Conservation (phyloP, 2,888 invertebrate genomes). For the Lacanobia oleracea region DNA sequence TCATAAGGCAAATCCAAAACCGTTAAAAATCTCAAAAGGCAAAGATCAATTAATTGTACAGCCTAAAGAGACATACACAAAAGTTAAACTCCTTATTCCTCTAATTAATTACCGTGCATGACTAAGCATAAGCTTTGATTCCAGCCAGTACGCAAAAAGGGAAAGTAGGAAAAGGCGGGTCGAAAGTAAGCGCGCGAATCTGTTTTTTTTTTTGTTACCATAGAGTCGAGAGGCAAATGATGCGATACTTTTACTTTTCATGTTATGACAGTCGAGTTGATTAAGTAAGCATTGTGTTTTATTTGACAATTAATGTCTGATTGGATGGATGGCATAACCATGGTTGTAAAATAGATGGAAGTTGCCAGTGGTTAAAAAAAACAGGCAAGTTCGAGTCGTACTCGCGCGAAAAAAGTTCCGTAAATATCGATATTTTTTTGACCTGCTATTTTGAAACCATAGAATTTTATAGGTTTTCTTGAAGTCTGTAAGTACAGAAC, state of each 20-base stretch:
- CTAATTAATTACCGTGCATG: conserved; percentile 70
- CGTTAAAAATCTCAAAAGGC: conserved; percentile 1
- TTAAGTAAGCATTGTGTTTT: conserved; percentile 32
- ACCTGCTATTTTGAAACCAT: too few relatives aligned
- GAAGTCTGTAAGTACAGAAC: too few relatives aligned
- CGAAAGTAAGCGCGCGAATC: conserved; percentile 36
- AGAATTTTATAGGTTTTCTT: too few relatives aligned
- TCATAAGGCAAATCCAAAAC: not conserved
- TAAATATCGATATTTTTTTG: too few relatives aligned
- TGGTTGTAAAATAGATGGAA: not conserved
- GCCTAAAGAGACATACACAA: conserved; percentile 18
- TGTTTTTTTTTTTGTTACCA: conserved; percentile 36
- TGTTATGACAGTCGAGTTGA: conserved; percentile 25
- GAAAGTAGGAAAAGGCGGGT: conserved; percentile 59
- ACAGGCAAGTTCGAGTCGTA: too few relatives aligned
- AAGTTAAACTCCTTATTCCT: conserved; percentile 39
- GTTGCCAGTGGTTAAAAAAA: not conserved
- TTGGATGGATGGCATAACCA: not conserved
- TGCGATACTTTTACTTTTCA: conserved; percentile 58
- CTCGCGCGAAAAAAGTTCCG: too few relatives aligned
- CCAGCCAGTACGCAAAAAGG: conserved; percentile 38
- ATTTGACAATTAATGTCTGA: conserved; percentile 16
- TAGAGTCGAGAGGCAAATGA: conserved; percentile 26
- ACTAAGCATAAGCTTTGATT: conserved; percentile 66
- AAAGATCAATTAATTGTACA: conserved; percentile 1